Conservation (phyloP, 2,113 vertebrate species). For the Datnioides undecimradiatus region DNA sequence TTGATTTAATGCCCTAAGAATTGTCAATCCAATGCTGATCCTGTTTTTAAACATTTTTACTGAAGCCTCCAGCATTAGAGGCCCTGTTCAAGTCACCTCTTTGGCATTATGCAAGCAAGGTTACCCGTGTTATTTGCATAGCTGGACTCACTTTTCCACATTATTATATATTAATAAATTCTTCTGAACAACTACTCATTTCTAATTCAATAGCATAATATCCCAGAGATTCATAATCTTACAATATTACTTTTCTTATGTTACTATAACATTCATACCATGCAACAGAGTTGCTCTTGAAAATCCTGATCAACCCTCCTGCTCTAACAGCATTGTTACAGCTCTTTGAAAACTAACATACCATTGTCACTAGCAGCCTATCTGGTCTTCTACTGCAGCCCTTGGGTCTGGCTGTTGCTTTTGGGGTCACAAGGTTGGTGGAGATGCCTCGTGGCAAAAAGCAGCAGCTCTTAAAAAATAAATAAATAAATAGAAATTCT, state of each 20-base stretch:
- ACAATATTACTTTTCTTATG: background rate
- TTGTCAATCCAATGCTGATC: background rate
- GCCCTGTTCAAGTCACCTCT: background rate
- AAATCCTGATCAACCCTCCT: background rate
- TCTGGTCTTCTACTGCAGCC: background rate
- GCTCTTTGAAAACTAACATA: background rate
- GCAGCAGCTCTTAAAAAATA: background rate
- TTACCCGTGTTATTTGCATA: background rate
- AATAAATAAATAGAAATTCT: background rate
- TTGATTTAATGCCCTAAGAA: conserved; percentile 2
- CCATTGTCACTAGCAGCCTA: conserved; percentile 1
- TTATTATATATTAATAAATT: background rate
- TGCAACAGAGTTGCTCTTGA: background rate
- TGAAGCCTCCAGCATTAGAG: background rate
- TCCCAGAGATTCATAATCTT: background rate
- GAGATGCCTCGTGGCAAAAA: background rate
- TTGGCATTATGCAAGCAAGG: background rate
- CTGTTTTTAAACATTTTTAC: background rate
- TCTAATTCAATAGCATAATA: background rate
- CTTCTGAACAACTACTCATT: background rate
- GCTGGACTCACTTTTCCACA: background rate
- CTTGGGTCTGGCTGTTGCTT: background rate
- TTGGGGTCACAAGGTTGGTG: background rate
- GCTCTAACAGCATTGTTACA: background rate
- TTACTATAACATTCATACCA: background rate